Evolutionary conservation across 2,797 vertebrate species (phyloP), one percentile per base, ranked within the genome.

Genomic region (Molossus alvarezi): DNA sequence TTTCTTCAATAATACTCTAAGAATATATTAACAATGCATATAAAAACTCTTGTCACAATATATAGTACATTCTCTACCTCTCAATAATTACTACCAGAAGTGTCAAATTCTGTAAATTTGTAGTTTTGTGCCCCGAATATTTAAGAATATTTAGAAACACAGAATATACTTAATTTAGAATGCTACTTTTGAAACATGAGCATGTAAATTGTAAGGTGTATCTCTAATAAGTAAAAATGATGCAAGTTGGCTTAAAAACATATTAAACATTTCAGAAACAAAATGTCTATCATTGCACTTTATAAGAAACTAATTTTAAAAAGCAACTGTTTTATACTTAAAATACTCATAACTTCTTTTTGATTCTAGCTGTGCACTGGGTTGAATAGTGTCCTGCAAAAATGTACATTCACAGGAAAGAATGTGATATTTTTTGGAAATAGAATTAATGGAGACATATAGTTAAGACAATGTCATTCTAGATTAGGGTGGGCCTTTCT

Each of bases 91-190:
- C 37, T n/a, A 75, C 2, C 58, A 48, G 64, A 73, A 90, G 75
- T 90, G 65, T 62, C 67, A 87, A 90, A 80, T 80, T 76, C 45
- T 65, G 13, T 1, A 84, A 75, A 84, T 73, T 1, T 0, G 25
- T 94, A 58, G 62, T 88, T 96, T 79, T 92, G 9, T 18, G 71
- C 17, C 5, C 13, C n/a, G 64, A 37, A 64, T 55, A 29, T 62
- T 77, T 29, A 91, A 71, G 15, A 83, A 69, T 55, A 58, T 88
- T 96, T 88, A 75, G 17, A 95, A 84, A 96, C 29, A 20, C 5
- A 90, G 37, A 69, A 12, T 83, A 73, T 41, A 67, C 13, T 67
- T 77, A 72, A 33, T 33, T 33, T 33, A 33, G 33, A 33, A 33
- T 33, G 33, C 33, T 33, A 33, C 33, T 33, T 33, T 33, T 33